Evolutionary conservation across 2,888 invertebrate genomes (phyloP), one percentile per base, ranked within the genome.

Genomic region (Agriopis leucophaearia): DNA sequence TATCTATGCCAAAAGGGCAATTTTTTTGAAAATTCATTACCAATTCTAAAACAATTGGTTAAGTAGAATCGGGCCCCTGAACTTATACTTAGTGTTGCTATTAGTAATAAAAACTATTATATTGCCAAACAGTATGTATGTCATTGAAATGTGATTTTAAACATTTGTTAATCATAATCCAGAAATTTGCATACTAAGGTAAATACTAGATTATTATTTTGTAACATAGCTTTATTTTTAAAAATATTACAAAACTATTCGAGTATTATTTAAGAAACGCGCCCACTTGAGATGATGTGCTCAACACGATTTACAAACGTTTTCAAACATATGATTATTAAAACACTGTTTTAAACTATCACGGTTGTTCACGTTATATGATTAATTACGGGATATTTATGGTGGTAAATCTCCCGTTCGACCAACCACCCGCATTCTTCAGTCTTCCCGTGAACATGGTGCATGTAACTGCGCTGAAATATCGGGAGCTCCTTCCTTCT

Each of bases 41-140:
- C 1, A 27, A 2, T 27, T 27, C 4, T 4, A 50, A 12, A 45
- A n/a, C 27, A 27, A 27, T 27, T 27, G 1, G 2, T 27, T 27
- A 2, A 27, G 27, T 27, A 27, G 27, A 27, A 27, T 27, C 27
- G 27, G 27, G 27, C 2, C 27, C 27, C 27, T 27, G 27, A 4
- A 27, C 2, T 4, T n/a, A 10, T 57, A 52, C 40, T 62, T 36
- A 59, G 54, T 55, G 59, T 54, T 40, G 68, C 59, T 68, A 60
- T 55, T 56, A 60, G 59, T 56, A 68, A 59, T 50, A 42, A 63
- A 52, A 42, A 55, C 18, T 54, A 63, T 44, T 59, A 13, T 62
- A 63, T 58, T 54, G 62, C 68, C 68, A 64, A 57, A 67, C 38
- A 15, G 47, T 47, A 58, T 64, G 44, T 64, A 54, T 64, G 54